Percentiles rank a stretch among this genome's conserved stretches.
Evolutionary conservation across 1,140 invertebrate genomes (phyloP).

Genomic region (Drosophila miranda): DNA sequence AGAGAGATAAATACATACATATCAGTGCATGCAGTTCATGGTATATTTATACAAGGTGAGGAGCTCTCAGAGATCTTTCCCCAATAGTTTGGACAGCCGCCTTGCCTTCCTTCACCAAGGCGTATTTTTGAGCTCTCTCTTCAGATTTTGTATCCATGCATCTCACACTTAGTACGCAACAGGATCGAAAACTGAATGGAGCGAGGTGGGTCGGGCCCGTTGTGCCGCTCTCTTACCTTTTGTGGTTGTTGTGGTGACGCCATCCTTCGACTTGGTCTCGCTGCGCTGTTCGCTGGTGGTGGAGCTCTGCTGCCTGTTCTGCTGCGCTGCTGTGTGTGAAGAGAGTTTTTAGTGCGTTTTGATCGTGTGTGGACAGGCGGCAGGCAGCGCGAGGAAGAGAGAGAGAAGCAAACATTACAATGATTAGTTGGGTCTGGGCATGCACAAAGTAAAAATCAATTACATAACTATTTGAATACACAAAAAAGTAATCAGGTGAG

Average conservation of each 20-base stretch:
- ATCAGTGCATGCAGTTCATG: too few relatives aligned
- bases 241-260: constrained; percentile 81
- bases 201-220: too few relatives aligned
- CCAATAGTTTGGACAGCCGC: too few relatives aligned
- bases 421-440: constrained; percentile 45
- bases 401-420: constrained; percentile 71
- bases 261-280: constrained; percentile 78
- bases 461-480: constrained; percentile 19
- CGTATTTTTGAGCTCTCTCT: background rate
- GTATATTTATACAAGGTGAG: background rate
- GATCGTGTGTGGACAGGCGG: too few relatives aligned
- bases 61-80: background rate
- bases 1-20: too few relatives aligned
- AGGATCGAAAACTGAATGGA: too few relatives aligned
- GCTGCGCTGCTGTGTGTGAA: constrained; percentile 66
- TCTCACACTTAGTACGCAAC: too few relatives aligned
- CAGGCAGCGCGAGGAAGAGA: constrained; percentile 41
- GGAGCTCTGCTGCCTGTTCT: constrained; percentile 77
- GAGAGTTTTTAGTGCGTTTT: constrained; percentile 51
- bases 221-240: constrained; percentile 53
- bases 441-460: constrained; percentile 43
- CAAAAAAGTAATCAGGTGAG: constrained; percentile 18
- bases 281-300: constrained; percentile 77
- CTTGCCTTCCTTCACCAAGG: too few relatives aligned
- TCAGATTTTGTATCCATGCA: too few relatives aligned